Conservation (phyloP, 2,113 vertebrate genomes). For the Manacus vitellinus region DNA sequence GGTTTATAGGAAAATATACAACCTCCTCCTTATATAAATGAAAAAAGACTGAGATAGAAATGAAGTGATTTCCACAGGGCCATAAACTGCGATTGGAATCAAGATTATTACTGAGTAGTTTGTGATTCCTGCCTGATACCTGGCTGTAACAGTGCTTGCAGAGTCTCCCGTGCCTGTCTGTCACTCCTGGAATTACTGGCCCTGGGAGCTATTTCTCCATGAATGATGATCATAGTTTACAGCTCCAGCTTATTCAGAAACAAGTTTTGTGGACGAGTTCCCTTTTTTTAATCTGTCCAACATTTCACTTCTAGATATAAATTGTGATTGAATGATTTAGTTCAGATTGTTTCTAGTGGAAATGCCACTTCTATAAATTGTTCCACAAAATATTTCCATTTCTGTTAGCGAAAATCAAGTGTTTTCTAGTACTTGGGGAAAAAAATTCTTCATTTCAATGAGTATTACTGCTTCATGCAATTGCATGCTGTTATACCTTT, state of each 20-base stretch:
- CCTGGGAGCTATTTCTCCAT: background rate
- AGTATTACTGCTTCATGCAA: background rate
- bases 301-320: background rate
- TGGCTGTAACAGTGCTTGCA: background rate
- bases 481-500: background rate
- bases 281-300: background rate
- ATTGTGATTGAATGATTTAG: slow-evolving; percentile 43
- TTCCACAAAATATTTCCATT: slow-evolving; percentile 21
- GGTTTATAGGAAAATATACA: background rate
- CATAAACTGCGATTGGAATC: background rate
- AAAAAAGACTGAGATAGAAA: background rate
- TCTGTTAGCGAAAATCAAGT: slow-evolving; percentile 12
- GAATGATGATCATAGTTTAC: background rate
- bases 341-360: slow-evolving; percentile 17
- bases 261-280: background rate
- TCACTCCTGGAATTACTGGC: background rate
- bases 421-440: background rate
- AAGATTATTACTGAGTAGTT: background rate
- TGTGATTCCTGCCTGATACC: background rate
- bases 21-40: background rate
- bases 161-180: background rate
- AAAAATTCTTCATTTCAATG: background rate
- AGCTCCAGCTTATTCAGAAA: background rate
- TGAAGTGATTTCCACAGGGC: slow-evolving; percentile 28
- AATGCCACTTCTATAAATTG: background rate